These are phyloP conservation scores for Galemys pyrenaicus DNA, from an alignment of 2,113 vertebrate genomes.

Conservation along the genomic window DNA sequence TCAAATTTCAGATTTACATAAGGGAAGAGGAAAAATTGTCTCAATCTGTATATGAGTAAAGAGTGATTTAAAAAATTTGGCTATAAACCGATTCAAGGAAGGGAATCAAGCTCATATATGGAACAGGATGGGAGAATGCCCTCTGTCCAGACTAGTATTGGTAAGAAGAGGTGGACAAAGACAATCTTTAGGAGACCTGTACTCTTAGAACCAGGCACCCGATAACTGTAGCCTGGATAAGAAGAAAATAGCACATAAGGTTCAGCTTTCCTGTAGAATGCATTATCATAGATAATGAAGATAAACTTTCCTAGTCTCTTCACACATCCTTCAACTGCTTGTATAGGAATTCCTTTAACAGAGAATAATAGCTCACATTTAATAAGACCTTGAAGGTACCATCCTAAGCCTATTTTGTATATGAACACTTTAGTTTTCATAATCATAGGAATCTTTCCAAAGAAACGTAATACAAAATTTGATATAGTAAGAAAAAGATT, in stretches of 20 bases:
- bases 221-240: background rate
- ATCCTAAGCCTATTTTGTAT: background rate
- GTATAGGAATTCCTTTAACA: background rate
- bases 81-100: background rate
- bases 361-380: background rate
- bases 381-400: background rate
- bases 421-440: background rate
- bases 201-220: background rate
- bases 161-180: background rate
- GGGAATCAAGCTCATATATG: background rate
- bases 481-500: background rate
- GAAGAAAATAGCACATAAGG: background rate
- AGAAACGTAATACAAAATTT: background rate
- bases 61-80: background rate
- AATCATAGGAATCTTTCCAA: background rate
- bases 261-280: background rate
- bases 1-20: too few species aligned
- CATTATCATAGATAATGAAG: background rate
- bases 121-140: too few species aligned
- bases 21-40: background rate
- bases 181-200: background rate
- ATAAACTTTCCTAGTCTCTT: background rate
- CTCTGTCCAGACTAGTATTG: background rate
- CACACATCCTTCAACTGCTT: background rate
- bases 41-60: background rate